Conservation (phyloP, 2,888 invertebrate genomes). For the Heliconius erato region DNA sequence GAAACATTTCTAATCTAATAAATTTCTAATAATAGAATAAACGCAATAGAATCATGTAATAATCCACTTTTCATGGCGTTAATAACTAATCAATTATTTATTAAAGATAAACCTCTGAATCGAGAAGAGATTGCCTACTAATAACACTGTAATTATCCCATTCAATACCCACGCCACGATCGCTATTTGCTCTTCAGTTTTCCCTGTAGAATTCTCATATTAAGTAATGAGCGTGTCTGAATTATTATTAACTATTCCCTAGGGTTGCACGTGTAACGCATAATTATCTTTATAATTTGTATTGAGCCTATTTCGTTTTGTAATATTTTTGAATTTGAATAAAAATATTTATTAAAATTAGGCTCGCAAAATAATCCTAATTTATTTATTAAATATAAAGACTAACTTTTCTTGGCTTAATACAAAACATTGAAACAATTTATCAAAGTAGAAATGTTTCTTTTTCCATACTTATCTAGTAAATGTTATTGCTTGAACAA, state of each 20-base stretch:
- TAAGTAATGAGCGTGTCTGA: not conserved
- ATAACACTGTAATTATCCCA: constrained; percentile 10
- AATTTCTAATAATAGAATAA: not conserved
- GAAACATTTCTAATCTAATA: not conserved
- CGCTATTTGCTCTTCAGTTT: not conserved
- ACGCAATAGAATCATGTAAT: not conserved
- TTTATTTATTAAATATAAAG: not conserved
- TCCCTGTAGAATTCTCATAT: not conserved
- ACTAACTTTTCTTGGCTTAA: not conserved
- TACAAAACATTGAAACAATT: not conserved
- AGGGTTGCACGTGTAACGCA: not conserved
- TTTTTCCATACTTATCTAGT: constrained; percentile 3
- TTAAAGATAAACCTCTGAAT: not conserved
- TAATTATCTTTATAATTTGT: not conserved
- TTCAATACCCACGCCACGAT: not conserved
- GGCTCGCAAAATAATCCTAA: too few species aligned
- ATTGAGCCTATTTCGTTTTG: not conserved
- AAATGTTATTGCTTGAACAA: constrained; percentile 13
- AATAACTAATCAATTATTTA: not conserved
- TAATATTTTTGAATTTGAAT: not conserved
- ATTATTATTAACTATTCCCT: constrained; percentile 1
- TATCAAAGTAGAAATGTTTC: not conserved
- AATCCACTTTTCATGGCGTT: not conserved
- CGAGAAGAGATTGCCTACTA: not conserved
- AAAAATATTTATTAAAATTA: too few species aligned